These are phyloP conservation scores for Sebastes steindachneri DNA, from an alignment of 2,797 vertebrate species.

Conservation along the genomic window DNA sequence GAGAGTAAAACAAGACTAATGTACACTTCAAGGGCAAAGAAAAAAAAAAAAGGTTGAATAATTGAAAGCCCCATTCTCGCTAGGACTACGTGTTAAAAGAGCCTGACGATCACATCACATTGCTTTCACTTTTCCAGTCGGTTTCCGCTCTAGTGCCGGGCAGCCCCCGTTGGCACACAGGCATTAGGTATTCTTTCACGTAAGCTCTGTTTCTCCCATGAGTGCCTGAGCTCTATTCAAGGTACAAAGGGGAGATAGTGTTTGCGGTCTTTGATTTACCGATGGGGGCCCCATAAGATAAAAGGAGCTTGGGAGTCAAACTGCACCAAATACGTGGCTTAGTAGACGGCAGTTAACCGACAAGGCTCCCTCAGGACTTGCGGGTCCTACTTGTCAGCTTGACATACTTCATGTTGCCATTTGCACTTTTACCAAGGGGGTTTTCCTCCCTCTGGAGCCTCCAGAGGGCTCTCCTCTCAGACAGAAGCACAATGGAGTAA, in stretches of 20 bases:
- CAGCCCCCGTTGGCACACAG: slow-evolving; percentile 47
- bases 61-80: slow-evolving; percentile 75
- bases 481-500: slow-evolving; percentile 16
- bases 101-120: slow-evolving; percentile 74
- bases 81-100: slow-evolving; percentile 71
- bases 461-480: slow-evolving; percentile 36
- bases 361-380: slow-evolving; percentile 64
- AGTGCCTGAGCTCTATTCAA: slow-evolving; percentile 65
- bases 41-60: slow-evolving; percentile 73
- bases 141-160: slow-evolving; percentile 62
- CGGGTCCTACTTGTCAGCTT: slow-evolving; percentile 67
- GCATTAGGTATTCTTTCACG: slow-evolving; percentile 77
- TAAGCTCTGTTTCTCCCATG: slow-evolving; percentile 61
- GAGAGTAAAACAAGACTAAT: slow-evolving; percentile 73
- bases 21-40: slow-evolving; percentile 76
- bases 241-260: slow-evolving; percentile 75
- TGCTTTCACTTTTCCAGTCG: slow-evolving; percentile 73
- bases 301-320: slow-evolving; percentile 67
- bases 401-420: slow-evolving; percentile 74
- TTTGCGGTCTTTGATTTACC: slow-evolving; percentile 77
- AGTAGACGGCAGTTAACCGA: slow-evolving; percentile 69
- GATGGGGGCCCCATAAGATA: slow-evolving; percentile 68
- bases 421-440: slow-evolving; percentile 68
- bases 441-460: slow-evolving; percentile 44
- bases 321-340: slow-evolving; percentile 66